Evolutionary conservation across 2,888 invertebrate genomes (phyloP), one percentile per base, ranked within the genome.

Genomic region (Hesperia comma): DNA sequence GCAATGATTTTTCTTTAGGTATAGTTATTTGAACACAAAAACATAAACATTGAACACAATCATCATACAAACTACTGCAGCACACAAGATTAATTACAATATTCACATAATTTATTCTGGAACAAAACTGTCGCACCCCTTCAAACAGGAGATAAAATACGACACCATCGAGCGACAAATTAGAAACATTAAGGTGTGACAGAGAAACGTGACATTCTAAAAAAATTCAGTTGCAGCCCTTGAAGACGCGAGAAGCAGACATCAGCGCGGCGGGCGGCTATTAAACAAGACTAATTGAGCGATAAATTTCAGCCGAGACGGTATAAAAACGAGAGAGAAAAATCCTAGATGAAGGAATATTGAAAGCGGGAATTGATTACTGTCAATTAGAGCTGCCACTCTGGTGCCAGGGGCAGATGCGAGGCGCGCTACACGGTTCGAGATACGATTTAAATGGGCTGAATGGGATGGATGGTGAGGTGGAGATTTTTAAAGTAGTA

Each of bases 241-340:
- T 74, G 54, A 79, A 85, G 79, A 80, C 84, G 85, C 86, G 87
- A 86, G 90, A 87, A 87, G 90, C 88, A 92, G 92, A 92, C 92
- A 92, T 90, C 91, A 91, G 88, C 88, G 85, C 87, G 88, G 90
- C 91, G 87, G 91, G 91, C 91, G 85, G 90, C 93, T 92, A 93
- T 93, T 93, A 93, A 93, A 93, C 92, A 93, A 93, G 93, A 93
- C 93, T 93, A 93, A 93, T 93, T 93, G 93, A 93, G 93, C 93
- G 92, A 93, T 93, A 93, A 93, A 93, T 93, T 90, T 90, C 84
- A 87, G 89, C 86, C 87, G 88, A 84, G 88, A 85, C 83, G 83
- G 88, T 88, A 86, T 85, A 86, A 88, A 90, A 90, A 90, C 90
- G 89, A 82, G 86, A 79, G 87, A 88, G 89, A 90, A 84, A 85